Conservation (phyloP, 2,797 vertebrate species). For the Margarornis squamiger region DNA sequence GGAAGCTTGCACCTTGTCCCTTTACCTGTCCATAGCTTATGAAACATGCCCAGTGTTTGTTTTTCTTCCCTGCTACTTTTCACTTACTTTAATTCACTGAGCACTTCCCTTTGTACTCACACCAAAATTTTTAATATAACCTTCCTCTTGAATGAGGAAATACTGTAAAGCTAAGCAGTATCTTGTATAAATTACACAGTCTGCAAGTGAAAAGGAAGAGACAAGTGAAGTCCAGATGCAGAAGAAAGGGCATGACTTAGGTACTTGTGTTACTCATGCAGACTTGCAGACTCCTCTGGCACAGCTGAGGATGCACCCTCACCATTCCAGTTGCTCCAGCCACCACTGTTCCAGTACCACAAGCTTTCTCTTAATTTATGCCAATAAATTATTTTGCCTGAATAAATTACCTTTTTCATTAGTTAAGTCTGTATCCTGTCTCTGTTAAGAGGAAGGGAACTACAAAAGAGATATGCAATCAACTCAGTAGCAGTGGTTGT, state of each 20-base stretch:
- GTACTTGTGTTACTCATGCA: not conserved
- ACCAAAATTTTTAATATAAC: constrained; percentile 48
- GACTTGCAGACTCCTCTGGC: not conserved
- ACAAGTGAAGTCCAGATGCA: not conserved
- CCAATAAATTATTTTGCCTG: not conserved
- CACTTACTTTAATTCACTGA: constrained; percentile 6
- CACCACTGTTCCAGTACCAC: not conserved
- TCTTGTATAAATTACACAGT: constrained; percentile 51
- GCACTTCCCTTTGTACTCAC: not conserved
- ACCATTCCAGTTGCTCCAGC: not conserved
- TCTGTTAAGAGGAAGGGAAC: not conserved
- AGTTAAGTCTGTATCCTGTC: not conserved
- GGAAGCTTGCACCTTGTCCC: not conserved
- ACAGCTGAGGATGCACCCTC: not conserved
- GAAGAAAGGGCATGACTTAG: not conserved
- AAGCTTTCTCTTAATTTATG: not conserved
- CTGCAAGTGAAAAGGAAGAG: constrained; percentile 31
- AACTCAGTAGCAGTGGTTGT: not conserved
- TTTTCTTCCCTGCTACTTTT: constrained; percentile 11
- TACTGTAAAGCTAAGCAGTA: constrained; percentile 57
- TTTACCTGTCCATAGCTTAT: not conserved
- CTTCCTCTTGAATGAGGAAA: constrained; percentile 52
- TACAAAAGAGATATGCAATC: not conserved
- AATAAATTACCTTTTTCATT: constrained; percentile 2
- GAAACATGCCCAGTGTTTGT: not conserved